Evolutionary conservation across 2,888 invertebrate species (phyloP).

Genomic region (Phaonia tiefii): DNA sequence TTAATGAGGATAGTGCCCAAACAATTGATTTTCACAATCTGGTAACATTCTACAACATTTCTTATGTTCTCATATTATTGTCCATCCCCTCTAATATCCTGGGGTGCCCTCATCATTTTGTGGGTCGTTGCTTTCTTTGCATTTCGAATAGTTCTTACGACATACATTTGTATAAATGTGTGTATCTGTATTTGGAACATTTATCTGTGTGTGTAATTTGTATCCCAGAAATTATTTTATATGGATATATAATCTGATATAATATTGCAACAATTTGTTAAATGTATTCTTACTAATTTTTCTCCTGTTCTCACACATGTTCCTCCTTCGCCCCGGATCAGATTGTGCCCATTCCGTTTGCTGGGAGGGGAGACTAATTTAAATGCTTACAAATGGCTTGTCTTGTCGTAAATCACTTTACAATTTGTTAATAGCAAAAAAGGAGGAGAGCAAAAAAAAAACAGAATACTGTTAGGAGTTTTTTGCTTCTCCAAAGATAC

Average conservation of each 20-base stretch:
- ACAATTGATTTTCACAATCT: not conserved
- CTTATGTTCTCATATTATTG: not conserved
- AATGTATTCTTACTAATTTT: conserved; percentile 50
- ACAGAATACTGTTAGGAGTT: conserved; percentile 50
- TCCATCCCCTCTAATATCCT: conserved; percentile 2
- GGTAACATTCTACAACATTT: conserved; percentile 23
- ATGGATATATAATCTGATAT: conserved; percentile 74
- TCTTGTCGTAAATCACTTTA: conserved; percentile 80
- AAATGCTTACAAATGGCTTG: conserved; percentile 78
- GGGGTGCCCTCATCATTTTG: conserved; percentile 66
- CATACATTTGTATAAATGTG: not conserved
- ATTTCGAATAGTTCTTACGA: conserved; percentile 62
- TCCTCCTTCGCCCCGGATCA: not conserved
- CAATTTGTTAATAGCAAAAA: conserved; percentile 63
- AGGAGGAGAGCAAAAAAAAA: too few species aligned
- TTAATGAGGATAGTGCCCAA: too few species aligned
- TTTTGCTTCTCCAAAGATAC: too few species aligned
- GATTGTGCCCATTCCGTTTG: not conserved
- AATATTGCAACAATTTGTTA: conserved; percentile 76
- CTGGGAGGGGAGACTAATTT: conserved; percentile 73
- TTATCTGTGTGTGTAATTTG: conserved; percentile 2
- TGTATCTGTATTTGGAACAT: not conserved
- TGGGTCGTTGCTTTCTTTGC: conserved; percentile 68
- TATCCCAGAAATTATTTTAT: conserved; percentile 55
- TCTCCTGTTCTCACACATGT: conserved; percentile 2